Conservation (phyloP, 2,113 vertebrate genomes). For the Smithornis capensis region DNA sequence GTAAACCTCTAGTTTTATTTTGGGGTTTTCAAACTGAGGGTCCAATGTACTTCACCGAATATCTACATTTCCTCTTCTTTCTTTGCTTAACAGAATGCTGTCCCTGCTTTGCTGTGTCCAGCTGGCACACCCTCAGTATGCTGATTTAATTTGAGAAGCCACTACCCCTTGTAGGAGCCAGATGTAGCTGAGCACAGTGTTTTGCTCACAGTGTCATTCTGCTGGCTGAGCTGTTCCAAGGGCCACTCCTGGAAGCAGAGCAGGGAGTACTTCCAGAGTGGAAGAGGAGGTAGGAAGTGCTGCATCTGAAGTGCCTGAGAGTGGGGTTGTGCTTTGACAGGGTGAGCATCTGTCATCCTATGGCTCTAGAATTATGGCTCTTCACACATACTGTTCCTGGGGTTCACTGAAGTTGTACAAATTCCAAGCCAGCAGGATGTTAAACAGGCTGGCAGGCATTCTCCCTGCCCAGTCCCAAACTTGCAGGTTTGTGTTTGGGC, state of each 20-base stretch:
- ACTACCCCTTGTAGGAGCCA: conserved; percentile 14
- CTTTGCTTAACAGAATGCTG: neutral
- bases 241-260: neutral
- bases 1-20: neutral
- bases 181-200: conserved; percentile 10
- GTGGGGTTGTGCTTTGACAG: neutral
- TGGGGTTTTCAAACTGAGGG: neutral
- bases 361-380: neutral
- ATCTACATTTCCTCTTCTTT: neutral
- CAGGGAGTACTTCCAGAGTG: neutral
- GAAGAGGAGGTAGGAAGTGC: neutral
- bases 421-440: neutral
- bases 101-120: neutral
- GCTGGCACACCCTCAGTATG: conserved; percentile 7
- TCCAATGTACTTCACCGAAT: neutral
- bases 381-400: neutral
- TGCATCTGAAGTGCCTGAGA: neutral
- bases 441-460: neutral
- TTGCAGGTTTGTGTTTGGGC: neutral
- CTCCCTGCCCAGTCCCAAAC: neutral
- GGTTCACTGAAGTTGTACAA: neutral
- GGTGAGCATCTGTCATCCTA: neutral
- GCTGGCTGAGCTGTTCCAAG: neutral
- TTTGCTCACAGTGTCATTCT: neutral
- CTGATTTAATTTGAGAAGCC: conserved; percentile 33